These are phyloP conservation scores for Ciconia maguari DNA, from an alignment of 2,113 vertebrate species.

Conservation along the genomic window DNA sequence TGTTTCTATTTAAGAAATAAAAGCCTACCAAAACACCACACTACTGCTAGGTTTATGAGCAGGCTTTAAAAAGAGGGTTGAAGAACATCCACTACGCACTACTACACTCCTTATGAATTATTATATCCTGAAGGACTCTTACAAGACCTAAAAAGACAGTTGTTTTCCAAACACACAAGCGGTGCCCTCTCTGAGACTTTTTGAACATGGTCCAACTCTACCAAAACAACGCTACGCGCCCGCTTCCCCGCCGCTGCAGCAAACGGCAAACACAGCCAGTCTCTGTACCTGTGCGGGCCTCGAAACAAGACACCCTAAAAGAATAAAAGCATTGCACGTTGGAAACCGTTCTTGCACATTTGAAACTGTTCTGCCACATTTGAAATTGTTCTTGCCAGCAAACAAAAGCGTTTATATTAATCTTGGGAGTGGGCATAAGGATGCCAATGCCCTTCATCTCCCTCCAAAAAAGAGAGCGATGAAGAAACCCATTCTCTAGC, in stretches of 20 bases:
- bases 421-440: neutral
- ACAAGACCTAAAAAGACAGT: neutral
- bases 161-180: neutral
- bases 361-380: neutral
- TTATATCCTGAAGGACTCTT: neutral
- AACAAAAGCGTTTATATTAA: neutral
- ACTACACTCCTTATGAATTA: neutral
- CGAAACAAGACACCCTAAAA: neutral
- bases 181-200: accelerated
- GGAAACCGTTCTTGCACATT: neutral
- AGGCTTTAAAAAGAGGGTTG: neutral
- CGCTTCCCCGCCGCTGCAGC: neutral
- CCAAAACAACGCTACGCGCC: neutral
- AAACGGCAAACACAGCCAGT: neutral
- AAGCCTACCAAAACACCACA: neutral
- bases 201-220: accelerated
- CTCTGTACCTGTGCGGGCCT: accelerated
- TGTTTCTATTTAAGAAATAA: neutral
- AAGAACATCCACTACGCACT: neutral
- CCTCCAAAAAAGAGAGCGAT: neutral
- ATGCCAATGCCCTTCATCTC: neutral
- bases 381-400: neutral
- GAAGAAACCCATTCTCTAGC: neutral
- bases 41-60: neutral
- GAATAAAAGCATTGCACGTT: too few relatives aligned